phyloP scores from a whole-genome alignment of 2,113 vertebrate species.

The Charadrius vociferus region DNA sequence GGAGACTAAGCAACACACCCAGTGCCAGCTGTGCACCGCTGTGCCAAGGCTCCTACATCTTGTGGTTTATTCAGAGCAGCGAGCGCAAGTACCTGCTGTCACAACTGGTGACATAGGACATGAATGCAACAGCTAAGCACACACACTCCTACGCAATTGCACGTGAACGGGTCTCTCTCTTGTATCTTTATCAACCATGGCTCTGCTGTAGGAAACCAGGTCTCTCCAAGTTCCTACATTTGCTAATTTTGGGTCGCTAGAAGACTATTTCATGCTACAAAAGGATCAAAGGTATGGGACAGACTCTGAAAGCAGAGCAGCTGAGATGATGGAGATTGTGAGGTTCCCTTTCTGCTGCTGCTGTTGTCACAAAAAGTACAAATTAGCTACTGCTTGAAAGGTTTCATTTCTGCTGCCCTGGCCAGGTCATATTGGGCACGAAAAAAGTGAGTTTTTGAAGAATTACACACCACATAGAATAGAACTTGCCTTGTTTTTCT shows the following conservation, averaged over 20 bases:
- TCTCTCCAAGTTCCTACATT: not conserved
- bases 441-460: not conserved
- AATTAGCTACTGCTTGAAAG: not conserved
- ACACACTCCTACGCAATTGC: fast-evolving
- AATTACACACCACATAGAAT: not conserved
- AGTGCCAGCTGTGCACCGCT: not conserved
- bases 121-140: not conserved
- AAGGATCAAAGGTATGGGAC: not conserved
- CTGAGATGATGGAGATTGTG: not conserved
- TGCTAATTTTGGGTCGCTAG: not conserved
- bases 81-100: not conserved
- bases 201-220: not conserved
- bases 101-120: not conserved
- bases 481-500: not conserved
- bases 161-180: fast-evolving
- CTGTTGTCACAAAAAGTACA: not conserved
- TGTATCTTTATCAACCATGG: not conserved
- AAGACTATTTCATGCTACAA: not conserved
- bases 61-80: fast-evolving
- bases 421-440: not conserved
- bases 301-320: not conserved
- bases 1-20: not conserved
- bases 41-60: not conserved
- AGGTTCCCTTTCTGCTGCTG: not conserved
- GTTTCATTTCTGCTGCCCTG: not conserved